phyloP scores from a whole-genome alignment of 2,797 vertebrate genomes.

The Sebastes matsubarae region DNA sequence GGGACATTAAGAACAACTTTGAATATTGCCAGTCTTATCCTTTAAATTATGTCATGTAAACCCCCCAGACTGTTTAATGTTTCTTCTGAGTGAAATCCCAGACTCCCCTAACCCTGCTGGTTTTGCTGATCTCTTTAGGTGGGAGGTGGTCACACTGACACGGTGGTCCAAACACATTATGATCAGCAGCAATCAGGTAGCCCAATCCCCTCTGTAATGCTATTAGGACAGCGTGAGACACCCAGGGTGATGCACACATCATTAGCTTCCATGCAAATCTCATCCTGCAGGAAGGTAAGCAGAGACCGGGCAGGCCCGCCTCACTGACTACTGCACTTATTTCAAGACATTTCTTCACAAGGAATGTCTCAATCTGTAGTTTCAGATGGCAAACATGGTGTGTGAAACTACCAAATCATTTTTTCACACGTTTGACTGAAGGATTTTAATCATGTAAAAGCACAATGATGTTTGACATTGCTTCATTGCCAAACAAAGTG shows the following conservation, averaged over 20 bases:
- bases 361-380: background rate
- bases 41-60: background rate
- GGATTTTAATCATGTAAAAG: background rate
- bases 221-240: constrained; percentile 46
- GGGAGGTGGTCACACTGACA: constrained; percentile 37
- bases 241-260: constrained; percentile 27
- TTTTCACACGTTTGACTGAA: background rate
- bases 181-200: constrained; percentile 48
- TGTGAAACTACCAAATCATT: background rate
- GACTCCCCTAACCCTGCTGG: background rate
- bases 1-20: background rate
- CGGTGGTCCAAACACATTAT: constrained; percentile 57
- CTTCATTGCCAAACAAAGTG: constrained; percentile 10
- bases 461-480: background rate
- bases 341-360: background rate
- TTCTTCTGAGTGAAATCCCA: background rate
- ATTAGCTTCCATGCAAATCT: constrained; percentile 41
- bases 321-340: background rate
- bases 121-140: constrained; percentile 42
- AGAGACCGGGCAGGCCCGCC: background rate
- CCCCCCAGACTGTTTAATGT: background rate
- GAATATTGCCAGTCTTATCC: background rate
- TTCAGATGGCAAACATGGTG: background rate
- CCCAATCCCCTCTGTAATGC: constrained; percentile 53
- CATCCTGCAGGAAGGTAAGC: constrained; percentile 30